These are phyloP conservation scores for Dorcus parallelipipedus DNA, from an alignment of 2,888 invertebrate genomes.

Conservation along the genomic window DNA sequence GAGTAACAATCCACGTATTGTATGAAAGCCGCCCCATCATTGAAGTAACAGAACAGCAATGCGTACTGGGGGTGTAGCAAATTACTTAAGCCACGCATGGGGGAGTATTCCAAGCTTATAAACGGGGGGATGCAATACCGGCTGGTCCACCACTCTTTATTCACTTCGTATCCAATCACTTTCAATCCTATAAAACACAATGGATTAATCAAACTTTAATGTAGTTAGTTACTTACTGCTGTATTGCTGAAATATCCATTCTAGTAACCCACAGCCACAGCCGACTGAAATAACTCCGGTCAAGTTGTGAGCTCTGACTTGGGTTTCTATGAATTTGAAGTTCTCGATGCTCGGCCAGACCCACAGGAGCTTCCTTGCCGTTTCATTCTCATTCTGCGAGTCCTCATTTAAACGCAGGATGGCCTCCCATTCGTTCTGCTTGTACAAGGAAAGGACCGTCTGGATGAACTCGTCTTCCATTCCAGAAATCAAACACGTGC, in stretches of 20 bases:
- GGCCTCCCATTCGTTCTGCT: constrained; percentile 48
- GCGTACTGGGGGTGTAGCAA: constrained; percentile 50
- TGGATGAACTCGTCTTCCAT: constrained; percentile 50
- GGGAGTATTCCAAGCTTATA: constrained; percentile 59
- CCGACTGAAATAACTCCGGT: constrained; percentile 65
- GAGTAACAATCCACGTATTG: constrained; percentile 63
- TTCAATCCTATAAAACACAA: constrained; percentile 52
- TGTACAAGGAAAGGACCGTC: constrained; percentile 46
- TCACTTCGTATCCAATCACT: constrained; percentile 72
- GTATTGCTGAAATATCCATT: constrained; percentile 70
- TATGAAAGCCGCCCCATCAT: constrained; percentile 65
- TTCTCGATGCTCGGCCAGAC: constrained; percentile 68
- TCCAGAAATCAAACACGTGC: background rate
- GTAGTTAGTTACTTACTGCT: constrained; percentile 53
- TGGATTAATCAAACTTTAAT: background rate
- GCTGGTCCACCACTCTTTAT: constrained; percentile 76
- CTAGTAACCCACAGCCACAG: constrained; percentile 78
- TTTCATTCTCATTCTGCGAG: constrained; percentile 49
- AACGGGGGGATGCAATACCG: constrained; percentile 72
- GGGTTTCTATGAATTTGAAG: constrained; percentile 56
- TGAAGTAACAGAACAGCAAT: constrained; percentile 79
- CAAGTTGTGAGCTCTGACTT: constrained; percentile 49
- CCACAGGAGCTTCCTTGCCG: constrained; percentile 59
- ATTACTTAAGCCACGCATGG: constrained; percentile 45
- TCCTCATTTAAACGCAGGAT: constrained; percentile 49